A percentile compares a stretch with the other conserved stretches of the same genome.
Conservation (phyloP, 2,113 vertebrate genomes). For the Terrapene triunguis region DNA sequence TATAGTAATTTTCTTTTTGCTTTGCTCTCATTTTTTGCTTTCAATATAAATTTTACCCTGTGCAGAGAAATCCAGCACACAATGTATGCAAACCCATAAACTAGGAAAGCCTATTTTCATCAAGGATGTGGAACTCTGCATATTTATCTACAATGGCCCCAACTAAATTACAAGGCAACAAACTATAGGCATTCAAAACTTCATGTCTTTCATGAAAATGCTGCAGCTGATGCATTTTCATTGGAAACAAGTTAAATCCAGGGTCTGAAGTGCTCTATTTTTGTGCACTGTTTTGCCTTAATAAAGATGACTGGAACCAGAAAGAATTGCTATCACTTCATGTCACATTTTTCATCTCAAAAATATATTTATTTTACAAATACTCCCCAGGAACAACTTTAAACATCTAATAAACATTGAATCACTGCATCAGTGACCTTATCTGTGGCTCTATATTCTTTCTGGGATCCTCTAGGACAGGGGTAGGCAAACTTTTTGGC, state of each 20-base stretch:
- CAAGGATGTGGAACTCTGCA: neutral
- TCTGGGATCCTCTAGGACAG: too few relatives aligned
- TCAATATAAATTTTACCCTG: slow-evolving; percentile 40
- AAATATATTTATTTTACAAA: slow-evolving; percentile 65
- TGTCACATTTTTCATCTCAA: slow-evolving; percentile 54
- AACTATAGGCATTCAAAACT: slow-evolving; percentile 15
- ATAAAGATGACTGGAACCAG: slow-evolving; percentile 30
- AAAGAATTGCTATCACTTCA: slow-evolving; percentile 25
- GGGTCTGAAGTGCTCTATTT: neutral
- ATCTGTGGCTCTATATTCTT: slow-evolving; percentile 18
- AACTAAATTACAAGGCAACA: slow-evolving; percentile 42
- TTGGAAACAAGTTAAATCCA: slow-evolving; percentile 1
- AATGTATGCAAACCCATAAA: neutral
- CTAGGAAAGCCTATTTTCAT: neutral
- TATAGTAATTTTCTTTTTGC: slow-evolving; percentile 33
- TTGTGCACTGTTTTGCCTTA: neutral
- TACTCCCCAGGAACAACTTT: slow-evolving; percentile 41
- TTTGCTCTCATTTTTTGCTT: slow-evolving; percentile 19
- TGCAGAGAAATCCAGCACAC: neutral
- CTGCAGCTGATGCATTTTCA: slow-evolving; percentile 11
- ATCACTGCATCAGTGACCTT: slow-evolving; percentile 44
- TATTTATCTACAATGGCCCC: slow-evolving; percentile 30
- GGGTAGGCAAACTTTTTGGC: too few relatives aligned
- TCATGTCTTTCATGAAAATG: slow-evolving; percentile 2
- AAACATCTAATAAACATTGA: slow-evolving; percentile 54